phyloP scores from a whole-genome alignment of 53 echinoderm and acorn worm genomes.

The Glandiceps talaboti region DNA sequence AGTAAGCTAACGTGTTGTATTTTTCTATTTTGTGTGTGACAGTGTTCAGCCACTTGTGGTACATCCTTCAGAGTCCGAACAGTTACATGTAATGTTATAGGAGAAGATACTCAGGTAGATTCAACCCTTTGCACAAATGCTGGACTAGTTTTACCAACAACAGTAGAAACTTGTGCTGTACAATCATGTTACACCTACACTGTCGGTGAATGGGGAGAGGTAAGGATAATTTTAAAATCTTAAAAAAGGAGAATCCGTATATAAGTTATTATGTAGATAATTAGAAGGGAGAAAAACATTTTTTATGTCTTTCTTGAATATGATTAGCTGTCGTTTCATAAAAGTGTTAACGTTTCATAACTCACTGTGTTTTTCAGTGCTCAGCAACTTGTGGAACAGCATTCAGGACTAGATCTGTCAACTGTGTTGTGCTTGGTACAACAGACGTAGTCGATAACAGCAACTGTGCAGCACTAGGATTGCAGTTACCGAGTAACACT shows the following conservation, averaged over 20 bases:
- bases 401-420: not conserved
- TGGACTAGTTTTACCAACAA: not conserved
- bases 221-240: not conserved
- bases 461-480: not conserved
- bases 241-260: too few species aligned
- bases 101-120: not conserved
- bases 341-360: too few species aligned
- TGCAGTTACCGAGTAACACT: not conserved
- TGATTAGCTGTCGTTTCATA: too few species aligned
- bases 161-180: not conserved
- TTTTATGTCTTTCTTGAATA: too few species aligned
- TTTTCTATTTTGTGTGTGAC: not conserved
- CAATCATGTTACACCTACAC: not conserved
- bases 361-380: not conserved
- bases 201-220: not conserved
- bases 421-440: not conserved
- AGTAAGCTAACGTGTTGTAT: too few species aligned
- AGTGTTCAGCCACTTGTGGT: not conserved
- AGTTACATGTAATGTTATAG: not conserved
- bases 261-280: too few species aligned
- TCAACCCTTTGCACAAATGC: not conserved
- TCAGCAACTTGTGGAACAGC: not conserved
- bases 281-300: too few species aligned
- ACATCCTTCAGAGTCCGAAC: not conserved
- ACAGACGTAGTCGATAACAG: not conserved